A percentile compares a stretch with the other conserved stretches of the same genome.
phyloP scores from a whole-genome alignment of 2,888 invertebrate species.

The Escarpia spicata region DNA sequence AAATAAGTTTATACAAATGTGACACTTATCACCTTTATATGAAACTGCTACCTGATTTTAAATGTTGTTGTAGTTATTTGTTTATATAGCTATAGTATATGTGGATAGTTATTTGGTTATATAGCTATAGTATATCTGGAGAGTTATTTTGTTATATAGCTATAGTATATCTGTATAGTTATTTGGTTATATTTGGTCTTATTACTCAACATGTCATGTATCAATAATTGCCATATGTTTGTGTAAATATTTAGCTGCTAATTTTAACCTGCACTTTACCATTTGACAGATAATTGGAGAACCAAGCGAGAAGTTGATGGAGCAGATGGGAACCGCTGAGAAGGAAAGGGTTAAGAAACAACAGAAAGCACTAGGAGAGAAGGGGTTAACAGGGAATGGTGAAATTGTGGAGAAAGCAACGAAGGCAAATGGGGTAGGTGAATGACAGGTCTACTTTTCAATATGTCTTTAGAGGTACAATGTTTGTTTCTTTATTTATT shows the following conservation, averaged over 20 bases:
- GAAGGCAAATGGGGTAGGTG: slow-evolving; percentile 77
- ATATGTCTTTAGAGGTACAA: not conserved
- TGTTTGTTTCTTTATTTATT: not conserved
- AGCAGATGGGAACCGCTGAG: slow-evolving; percentile 78
- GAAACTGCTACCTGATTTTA: not conserved
- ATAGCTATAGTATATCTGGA: too few species aligned
- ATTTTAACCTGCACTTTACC: not conserved
- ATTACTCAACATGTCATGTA: not conserved
- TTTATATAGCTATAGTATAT: not conserved
- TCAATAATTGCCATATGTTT: too few species aligned
- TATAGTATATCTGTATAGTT: too few species aligned
- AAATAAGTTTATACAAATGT: not conserved
- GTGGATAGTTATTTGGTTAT: too few species aligned
- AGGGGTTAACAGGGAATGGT: slow-evolving; percentile 76
- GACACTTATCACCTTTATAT: not conserved
- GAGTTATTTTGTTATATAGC: not conserved
- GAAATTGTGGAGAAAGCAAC: slow-evolving; percentile 76
- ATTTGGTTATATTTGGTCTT: not conserved
- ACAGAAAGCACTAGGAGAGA: slow-evolving; percentile 73
- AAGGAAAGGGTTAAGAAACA: slow-evolving; percentile 77
- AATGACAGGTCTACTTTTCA: not conserved
- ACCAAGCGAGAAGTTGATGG: slow-evolving; percentile 75
- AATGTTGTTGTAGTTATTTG: not conserved
- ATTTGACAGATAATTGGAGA: slow-evolving; percentile 66
- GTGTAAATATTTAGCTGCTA: not conserved